Percentiles rank a stretch among this genome's conserved stretches.
These are phyloP conservation scores for Leptinotarsa undecemlineata DNA, from an alignment of 1,140 invertebrate species.

Conservation along the genomic window DNA sequence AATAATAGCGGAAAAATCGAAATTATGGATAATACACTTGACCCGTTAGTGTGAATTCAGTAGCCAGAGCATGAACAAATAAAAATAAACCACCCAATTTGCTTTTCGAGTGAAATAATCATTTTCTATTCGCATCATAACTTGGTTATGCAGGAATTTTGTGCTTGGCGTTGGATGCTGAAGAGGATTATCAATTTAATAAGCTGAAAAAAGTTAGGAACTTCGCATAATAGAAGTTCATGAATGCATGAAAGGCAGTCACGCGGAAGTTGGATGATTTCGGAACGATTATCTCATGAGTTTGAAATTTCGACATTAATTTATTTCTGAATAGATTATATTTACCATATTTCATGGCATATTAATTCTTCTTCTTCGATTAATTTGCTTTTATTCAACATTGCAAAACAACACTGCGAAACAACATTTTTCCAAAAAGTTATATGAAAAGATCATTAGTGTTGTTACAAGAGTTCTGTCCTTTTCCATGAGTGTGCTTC, in stretches of 20 bases:
- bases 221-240: background rate
- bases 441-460: too few relatives aligned
- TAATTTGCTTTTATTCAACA: background rate
- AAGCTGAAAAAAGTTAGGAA: slow-evolving; percentile 2
- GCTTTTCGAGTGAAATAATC: too few relatives aligned
- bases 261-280: background rate
- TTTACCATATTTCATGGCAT: background rate
- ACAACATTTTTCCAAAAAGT: too few relatives aligned
- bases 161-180: background rate
- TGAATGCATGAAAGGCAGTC: background rate
- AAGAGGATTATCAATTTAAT: slow-evolving; percentile 2
- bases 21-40: too few relatives aligned
- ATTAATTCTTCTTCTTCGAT: background rate
- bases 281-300: background rate
- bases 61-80: too few relatives aligned
- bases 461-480: too few relatives aligned
- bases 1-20: too few relatives aligned
- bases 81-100: too few relatives aligned
- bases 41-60: too few relatives aligned
- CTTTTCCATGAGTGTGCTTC: too few relatives aligned
- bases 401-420: too few relatives aligned
- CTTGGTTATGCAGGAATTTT: background rate
- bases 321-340: background rate
- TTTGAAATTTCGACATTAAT: background rate
- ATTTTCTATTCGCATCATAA: too few relatives aligned